Evolutionary conservation across 2,113 vertebrate species (phyloP), one percentile per base, ranked within the genome.

Genomic region (Scytalopus superciliaris): DNA sequence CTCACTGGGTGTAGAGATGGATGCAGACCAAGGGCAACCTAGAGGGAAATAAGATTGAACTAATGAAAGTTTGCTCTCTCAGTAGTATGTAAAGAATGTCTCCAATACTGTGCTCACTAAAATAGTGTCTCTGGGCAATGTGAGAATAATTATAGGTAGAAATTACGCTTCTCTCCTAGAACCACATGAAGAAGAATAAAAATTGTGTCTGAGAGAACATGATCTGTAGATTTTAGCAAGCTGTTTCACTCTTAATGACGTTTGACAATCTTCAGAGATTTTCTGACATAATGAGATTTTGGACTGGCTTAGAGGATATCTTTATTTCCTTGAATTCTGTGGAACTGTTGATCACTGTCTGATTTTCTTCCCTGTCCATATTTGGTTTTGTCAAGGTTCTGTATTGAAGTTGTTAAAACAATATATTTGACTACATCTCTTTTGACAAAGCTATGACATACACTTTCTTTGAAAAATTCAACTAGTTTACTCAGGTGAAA

Each of bases 51-150:
- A 93, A 95, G 66, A 63, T 52, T 66, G 80, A 95, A 60, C 50
- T 93, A 97, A 97, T 93, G 84, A 91, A 95, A 96, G 45, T 86
- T 93, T 87, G 62, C 73, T 52, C 39, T 94, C 89, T 95, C 87
- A 84, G 30, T 86, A 89, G 81, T 75, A 97, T 68, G 85, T 95
- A 80, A 96, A 97, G 78, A 92, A 96, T 93, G 78, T 93, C 78
- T 90, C 44, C 44, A 81, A 92, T 96, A 80, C 60, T 64, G 49
- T 77, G n/a, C 39, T 90, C 60, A 47, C 83, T 91, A 83, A 95
- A 95, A 95, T 50, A 94, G 45, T 35, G 55, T 87, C 83, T 93
- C 44, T 63, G 81, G 93, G 75, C 44, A 83, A 88, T 56, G 25
- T 80, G 44, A 93, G 45, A 89, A 75, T 68, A 76, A 89, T 87